Evolutionary conservation across 2,113 vertebrate genomes (phyloP).

Genomic region (Corvus moneduloides): DNA sequence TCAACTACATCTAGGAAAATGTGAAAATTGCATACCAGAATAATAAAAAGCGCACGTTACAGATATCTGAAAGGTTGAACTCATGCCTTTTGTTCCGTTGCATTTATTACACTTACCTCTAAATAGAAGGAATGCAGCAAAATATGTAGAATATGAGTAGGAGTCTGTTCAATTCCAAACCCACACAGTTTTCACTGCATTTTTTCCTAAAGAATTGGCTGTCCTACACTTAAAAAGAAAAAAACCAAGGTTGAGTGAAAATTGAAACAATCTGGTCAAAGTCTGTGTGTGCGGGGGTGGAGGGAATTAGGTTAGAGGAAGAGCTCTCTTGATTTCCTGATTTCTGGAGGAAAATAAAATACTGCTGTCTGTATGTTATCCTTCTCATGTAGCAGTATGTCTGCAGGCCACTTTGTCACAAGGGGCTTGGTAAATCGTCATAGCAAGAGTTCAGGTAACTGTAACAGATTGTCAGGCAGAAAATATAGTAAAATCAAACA

Average conservation of each 20-base stretch:
- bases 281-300: neutral
- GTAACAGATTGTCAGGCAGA: neutral
- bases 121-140: neutral
- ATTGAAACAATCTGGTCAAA: neutral
- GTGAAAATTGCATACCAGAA: neutral
- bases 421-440: neutral
- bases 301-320: neutral
- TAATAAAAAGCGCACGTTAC: neutral
- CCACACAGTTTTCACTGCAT: neutral
- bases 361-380: neutral
- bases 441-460: neutral
- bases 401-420: neutral
- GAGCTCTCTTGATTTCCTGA: neutral
- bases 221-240: neutral
- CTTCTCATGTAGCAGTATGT: neutral
- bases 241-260: neutral
- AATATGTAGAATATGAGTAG: neutral
- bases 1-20: neutral
- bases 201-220: neutral
- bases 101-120: neutral
- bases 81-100: neutral
- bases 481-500: neutral
- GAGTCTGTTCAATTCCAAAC: neutral
- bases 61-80: neutral
- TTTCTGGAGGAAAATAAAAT: neutral